These are phyloP conservation scores for Acanthochromis polyacanthus DNA, from an alignment of 2,113 vertebrate genomes.

Conservation along the genomic window DNA sequence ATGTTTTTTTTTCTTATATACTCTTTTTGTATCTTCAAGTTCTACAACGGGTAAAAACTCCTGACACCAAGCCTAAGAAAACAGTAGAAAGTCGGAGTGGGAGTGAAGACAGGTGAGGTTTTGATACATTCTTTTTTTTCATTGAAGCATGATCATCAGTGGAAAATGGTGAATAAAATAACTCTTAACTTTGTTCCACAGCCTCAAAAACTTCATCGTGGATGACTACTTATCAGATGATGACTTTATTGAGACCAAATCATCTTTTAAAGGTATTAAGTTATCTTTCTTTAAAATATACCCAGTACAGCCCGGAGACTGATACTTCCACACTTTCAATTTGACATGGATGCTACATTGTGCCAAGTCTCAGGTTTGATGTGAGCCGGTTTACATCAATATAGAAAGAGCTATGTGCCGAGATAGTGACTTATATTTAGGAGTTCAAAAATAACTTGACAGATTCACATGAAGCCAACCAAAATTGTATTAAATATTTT, in stretches of 20 bases:
- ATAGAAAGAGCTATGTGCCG: too few relatives aligned
- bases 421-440: too few relatives aligned
- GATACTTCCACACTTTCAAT: too few relatives aligned
- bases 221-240: conserved; percentile 80
- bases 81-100: conserved; percentile 50
- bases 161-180: background rate
- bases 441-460: too few relatives aligned
- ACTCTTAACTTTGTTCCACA: conserved; percentile 32
- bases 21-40: conserved; percentile 64
- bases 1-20: background rate
- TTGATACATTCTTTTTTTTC: background rate
- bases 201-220: conserved; percentile 82
- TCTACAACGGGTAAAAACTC: conserved; percentile 81
- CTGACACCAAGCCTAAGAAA: conserved; percentile 61
- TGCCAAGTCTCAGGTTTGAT: too few relatives aligned
- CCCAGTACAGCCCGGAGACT: too few relatives aligned
- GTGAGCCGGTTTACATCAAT: too few relatives aligned
- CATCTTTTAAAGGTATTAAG: conserved; percentile 66
- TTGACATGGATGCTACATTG: too few relatives aligned
- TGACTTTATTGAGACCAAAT: conserved; percentile 78
- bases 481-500: too few relatives aligned
- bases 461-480: too few relatives aligned
- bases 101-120: conserved; percentile 79
- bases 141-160: background rate
- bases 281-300: too few relatives aligned